Evolutionary conservation across 2,888 invertebrate species (phyloP).

Genomic region (Netelia virgata): DNA sequence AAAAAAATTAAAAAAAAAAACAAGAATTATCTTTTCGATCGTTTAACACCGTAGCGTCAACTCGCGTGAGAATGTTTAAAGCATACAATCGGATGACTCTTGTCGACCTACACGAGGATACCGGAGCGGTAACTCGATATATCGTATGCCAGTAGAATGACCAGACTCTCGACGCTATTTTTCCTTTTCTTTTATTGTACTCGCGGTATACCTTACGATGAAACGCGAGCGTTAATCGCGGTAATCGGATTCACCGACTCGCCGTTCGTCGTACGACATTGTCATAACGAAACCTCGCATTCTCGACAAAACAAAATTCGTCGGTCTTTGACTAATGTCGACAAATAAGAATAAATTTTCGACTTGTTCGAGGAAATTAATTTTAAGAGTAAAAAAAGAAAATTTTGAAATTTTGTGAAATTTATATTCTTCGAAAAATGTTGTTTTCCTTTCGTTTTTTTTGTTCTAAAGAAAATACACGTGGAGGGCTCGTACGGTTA

Average conservation of each 20-base stretch:
- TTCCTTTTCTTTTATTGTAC: conserved; percentile 20
- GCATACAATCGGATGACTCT: conserved; percentile 4
- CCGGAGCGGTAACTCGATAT: conserved; percentile 53
- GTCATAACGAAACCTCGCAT: neutral
- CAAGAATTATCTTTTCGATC: neutral
- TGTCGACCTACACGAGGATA: conserved; percentile 25
- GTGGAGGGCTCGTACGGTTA: conserved; percentile 2
- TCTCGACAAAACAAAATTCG: conserved; percentile 16
- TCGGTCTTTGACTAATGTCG: neutral
- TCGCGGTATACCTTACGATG: conserved; percentile 31
- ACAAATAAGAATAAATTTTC: no score
- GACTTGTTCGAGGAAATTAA: no score
- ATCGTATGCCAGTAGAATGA: conserved; percentile 6
- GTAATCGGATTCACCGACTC: conserved; percentile 54
- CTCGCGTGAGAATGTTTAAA: neutral
- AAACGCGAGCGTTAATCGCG: conserved; percentile 47
- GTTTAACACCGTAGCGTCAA: neutral
- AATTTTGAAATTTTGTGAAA: no score
- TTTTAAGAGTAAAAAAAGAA: no score
- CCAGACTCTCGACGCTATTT: neutral
- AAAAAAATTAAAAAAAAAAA: neutral
- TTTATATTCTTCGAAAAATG: neutral
- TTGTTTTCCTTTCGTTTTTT: neutral
- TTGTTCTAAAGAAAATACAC: conserved; percentile 50
- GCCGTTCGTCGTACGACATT: neutral